Percentiles rank a stretch among this genome's conserved stretches.
These are phyloP conservation scores for Drosophila lacicola DNA, from an alignment of 2,888 invertebrate species.

Conservation along the genomic window DNA sequence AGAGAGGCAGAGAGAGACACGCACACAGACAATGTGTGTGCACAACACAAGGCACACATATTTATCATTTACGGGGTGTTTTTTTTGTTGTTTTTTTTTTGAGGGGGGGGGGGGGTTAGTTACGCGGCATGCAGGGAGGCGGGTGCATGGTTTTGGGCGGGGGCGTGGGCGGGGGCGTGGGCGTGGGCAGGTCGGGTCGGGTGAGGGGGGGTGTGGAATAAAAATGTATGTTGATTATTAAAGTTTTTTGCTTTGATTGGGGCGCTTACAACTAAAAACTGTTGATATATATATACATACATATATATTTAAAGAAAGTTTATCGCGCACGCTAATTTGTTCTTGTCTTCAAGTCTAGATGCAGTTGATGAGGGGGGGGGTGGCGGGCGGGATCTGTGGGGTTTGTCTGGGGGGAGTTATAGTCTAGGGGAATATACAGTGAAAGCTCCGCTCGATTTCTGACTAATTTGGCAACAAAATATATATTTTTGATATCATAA, in stretches of 20 bases:
- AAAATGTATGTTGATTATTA: slow-evolving; percentile 82
- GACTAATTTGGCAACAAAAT: too few species aligned
- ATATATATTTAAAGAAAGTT: slow-evolving; percentile 19
- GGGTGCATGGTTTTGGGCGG: slow-evolving; percentile 46
- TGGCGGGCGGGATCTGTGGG: slow-evolving; percentile 13
- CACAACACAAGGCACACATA: slow-evolving; percentile 43
- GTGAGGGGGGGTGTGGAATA: slow-evolving; percentile 61
- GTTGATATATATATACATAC: slow-evolving; percentile 27
- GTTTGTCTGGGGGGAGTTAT: slow-evolving; percentile 6
- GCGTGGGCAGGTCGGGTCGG: slow-evolving; percentile 5
- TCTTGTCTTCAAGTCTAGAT: slow-evolving; percentile 44
- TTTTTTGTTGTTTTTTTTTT: too few species aligned
- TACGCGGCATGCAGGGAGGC: slow-evolving; percentile 36
- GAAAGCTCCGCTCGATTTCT: slow-evolving; percentile 1
- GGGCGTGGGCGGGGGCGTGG: slow-evolving; percentile 47
- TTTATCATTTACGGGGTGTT: slow-evolving; percentile 13
- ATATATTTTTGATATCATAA: too few species aligned
- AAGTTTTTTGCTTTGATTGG: slow-evolving; percentile 61
- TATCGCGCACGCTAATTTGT: slow-evolving; percentile 51
- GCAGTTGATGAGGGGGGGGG: slow-evolving; percentile 25
- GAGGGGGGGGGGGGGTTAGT: not conserved
- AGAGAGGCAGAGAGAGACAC: slow-evolving; percentile 76
- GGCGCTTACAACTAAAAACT: slow-evolving; percentile 66
- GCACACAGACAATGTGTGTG: slow-evolving; percentile 66
- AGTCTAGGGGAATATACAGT: slow-evolving; percentile 2